Conservation (phyloP, 2,113 vertebrate species). For the Parotia lawesii region DNA sequence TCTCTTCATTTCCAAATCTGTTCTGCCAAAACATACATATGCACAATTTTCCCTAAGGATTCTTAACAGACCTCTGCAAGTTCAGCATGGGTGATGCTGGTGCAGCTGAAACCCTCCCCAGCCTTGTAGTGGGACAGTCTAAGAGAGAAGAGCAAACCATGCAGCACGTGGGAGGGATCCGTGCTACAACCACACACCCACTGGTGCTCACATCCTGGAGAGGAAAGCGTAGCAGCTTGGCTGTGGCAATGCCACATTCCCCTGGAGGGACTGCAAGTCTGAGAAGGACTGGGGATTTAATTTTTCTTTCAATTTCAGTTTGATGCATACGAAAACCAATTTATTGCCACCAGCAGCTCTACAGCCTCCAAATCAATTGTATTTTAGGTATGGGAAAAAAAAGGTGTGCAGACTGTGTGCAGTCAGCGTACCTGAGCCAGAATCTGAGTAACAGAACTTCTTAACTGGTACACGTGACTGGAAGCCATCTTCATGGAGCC, state of each 20-base stretch:
- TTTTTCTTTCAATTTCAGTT: background rate
- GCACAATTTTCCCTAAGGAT: background rate
- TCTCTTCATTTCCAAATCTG: background rate
- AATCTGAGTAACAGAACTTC: background rate
- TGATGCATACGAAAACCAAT: background rate
- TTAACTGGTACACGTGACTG: background rate
- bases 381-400: background rate
- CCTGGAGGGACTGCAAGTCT: background rate
- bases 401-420: background rate
- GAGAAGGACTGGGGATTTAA: background rate
- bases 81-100: background rate
- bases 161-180: background rate
- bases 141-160: background rate
- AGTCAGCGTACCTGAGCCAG: background rate
- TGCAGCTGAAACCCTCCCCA: background rate
- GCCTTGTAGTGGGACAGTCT: background rate
- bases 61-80: background rate
- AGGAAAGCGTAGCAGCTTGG: background rate
- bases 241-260: background rate
- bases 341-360: background rate
- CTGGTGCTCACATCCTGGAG: accelerated
- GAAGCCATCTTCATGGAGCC: background rate
- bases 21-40: background rate
- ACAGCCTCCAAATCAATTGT: background rate
- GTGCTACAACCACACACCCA: background rate